phyloP scores from a whole-genome alignment of 2,888 invertebrate genomes.

The Boloria selene region DNA sequence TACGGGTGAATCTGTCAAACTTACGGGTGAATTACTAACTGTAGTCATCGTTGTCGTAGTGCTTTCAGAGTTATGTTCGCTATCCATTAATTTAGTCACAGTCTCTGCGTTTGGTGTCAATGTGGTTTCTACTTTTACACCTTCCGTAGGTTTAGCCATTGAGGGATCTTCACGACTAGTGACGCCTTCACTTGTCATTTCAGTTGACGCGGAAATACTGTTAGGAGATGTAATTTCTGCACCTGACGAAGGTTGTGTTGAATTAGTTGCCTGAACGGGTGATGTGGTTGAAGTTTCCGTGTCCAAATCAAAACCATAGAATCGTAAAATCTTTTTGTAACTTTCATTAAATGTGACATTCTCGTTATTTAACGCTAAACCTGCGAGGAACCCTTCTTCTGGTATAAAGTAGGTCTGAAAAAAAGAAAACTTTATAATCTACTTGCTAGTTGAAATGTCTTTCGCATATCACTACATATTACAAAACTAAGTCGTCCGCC shows the following conservation, averaged over 20 bases:
- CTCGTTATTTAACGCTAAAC: conserved; percentile 89
- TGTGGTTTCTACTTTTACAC: conserved; percentile 57
- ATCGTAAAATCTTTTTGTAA: conserved; percentile 87
- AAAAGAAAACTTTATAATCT: neutral
- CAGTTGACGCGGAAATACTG: conserved; percentile 33
- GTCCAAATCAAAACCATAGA: conserved; percentile 91
- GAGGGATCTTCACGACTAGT: conserved; percentile 48
- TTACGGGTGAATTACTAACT: conserved; percentile 11
- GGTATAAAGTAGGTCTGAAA: conserved; percentile 91
- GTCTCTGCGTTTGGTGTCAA: conserved; percentile 61
- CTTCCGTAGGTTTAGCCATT: conserved; percentile 43
- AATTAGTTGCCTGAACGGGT: conserved; percentile 45
- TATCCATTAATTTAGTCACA: conserved; percentile 57
- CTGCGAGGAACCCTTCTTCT: conserved; percentile 91
- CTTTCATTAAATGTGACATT: conserved; percentile 88
- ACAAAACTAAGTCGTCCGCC: no score
- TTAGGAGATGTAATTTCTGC: conserved; percentile 40
- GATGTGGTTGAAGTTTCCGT: conserved; percentile 53
- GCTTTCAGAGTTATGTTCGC: conserved; percentile 51
- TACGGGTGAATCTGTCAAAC: neutral
- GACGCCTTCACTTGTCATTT: conserved; percentile 46
- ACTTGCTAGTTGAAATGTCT: no score
- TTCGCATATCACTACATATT: no score
- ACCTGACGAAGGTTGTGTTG: conserved; percentile 38
- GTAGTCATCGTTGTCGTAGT: conserved; percentile 43